Conservation (phyloP, 2,888 invertebrate genomes). For the Nymphalis c-album region DNA sequence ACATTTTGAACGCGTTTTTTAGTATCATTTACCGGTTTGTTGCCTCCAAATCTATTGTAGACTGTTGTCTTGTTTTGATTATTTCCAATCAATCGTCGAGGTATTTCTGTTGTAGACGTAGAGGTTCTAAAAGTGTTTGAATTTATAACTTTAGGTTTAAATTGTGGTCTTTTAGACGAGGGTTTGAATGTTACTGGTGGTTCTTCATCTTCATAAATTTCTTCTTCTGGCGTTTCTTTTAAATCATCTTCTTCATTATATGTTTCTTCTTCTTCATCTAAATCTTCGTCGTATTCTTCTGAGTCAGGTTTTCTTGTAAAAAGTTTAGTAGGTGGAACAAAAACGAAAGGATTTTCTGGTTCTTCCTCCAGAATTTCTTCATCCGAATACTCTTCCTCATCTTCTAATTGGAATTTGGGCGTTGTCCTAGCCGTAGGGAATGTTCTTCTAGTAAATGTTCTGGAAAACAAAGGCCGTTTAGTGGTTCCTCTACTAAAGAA, state of each 20-base stretch:
- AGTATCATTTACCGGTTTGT: conserved; percentile 56
- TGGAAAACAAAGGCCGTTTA: conserved; percentile 63
- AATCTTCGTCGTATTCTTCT: conserved; percentile 50
- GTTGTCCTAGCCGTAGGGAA: conserved; percentile 71
- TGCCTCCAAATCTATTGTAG: conserved; percentile 58
- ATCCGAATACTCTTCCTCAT: conserved; percentile 66
- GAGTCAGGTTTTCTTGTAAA: conserved; percentile 67
- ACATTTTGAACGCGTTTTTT: conserved; percentile 74
- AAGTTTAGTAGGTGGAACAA: conserved; percentile 71
- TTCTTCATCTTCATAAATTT: conserved; percentile 51
- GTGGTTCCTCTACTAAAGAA: conserved; percentile 57
- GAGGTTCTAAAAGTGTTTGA: conserved; percentile 73
- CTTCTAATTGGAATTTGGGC: conserved; percentile 56
- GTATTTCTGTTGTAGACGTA: conserved; percentile 68
- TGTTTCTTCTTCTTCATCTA: conserved; percentile 42
- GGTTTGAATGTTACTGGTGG: conserved; percentile 47
- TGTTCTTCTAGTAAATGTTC: conserved; percentile 66
- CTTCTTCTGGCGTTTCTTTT: conserved; percentile 50
- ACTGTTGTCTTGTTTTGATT: conserved; percentile 62
- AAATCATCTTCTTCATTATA: conserved; percentile 43
- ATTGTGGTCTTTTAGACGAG: conserved; percentile 61
- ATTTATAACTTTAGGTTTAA: conserved; percentile 64
- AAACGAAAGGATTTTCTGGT: conserved; percentile 65
- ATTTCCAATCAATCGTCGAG: conserved; percentile 49
- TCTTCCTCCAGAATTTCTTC: conserved; percentile 64